phyloP scores from a whole-genome alignment of 1,140 invertebrate species.

The Zaprionus tsacasi region DNA sequence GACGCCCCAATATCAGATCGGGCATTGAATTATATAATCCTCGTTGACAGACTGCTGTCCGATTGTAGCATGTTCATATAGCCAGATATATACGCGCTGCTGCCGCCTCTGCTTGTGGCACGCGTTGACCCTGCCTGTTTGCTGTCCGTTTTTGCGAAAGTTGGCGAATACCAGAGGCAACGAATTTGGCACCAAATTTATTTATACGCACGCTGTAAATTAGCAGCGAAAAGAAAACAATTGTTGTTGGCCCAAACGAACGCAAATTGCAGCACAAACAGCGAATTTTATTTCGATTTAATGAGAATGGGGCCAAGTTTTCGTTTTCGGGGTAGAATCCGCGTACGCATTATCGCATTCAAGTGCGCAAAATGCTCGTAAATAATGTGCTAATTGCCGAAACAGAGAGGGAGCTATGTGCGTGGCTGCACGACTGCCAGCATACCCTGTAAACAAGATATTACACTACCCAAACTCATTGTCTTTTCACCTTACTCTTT shows the following conservation, averaged over 20 bases:
- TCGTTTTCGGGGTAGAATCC: constrained; percentile 55
- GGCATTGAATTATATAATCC: constrained; percentile 68
- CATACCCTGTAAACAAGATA: neutral
- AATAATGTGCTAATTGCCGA: constrained; percentile 48
- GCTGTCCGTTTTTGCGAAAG: neutral
- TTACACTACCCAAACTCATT: neutral
- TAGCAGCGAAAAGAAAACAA: constrained; percentile 43
- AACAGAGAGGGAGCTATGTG: constrained; percentile 19
- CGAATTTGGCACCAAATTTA: constrained; percentile 66
- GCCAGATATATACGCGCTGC: constrained; percentile 13
- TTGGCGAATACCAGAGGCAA: constrained; percentile 35
- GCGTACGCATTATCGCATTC: constrained; percentile 60
- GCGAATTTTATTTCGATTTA: constrained; percentile 41
- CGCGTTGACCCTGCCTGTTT: constrained; percentile 73
- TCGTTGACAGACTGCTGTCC: constrained; percentile 60
- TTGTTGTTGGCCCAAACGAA: constrained; percentile 10
- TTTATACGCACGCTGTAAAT: constrained; percentile 80
- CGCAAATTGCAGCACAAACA: constrained; percentile 20
- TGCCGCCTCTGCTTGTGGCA: constrained; percentile 37
- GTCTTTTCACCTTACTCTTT: neutral
- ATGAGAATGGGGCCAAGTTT: constrained; percentile 70
- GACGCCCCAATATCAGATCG: neutral
- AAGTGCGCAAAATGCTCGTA: constrained; percentile 45
- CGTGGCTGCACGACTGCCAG: neutral
- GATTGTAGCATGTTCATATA: constrained; percentile 18